Conservation (phyloP, 2,113 vertebrate species). For the Aplodontia rufa region DNA sequence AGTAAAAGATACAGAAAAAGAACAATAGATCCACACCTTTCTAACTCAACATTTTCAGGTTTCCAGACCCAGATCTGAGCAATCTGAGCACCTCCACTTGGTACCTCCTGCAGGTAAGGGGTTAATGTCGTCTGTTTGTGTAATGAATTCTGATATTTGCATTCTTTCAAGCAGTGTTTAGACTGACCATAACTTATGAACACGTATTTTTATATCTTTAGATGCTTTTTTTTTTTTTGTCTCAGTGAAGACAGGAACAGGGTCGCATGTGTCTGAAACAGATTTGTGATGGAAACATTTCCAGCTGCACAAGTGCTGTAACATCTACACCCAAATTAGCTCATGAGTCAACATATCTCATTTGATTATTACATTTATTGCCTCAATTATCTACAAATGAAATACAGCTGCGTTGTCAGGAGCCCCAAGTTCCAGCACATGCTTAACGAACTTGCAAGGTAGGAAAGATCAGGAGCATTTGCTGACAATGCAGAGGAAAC, state of each 20-base stretch:
- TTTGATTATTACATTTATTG: slow-evolving; percentile 83
- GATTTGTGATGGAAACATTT: slow-evolving; percentile 84
- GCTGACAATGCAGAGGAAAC: slow-evolving; percentile 84
- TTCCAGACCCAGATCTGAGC: neutral
- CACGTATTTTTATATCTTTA: slow-evolving; percentile 60
- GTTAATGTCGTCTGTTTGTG: slow-evolving; percentile 66
- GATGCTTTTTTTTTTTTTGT: slow-evolving; percentile 70
- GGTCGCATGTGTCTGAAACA: slow-evolving; percentile 80
- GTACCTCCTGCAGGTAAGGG: neutral
- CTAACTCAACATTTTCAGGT: neutral
- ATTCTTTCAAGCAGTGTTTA: slow-evolving; percentile 72
- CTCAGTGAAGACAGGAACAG: slow-evolving; percentile 70
- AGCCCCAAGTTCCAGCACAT: slow-evolving; percentile 71
- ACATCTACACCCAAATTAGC: slow-evolving; percentile 84
- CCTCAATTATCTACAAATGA: slow-evolving; percentile 84
- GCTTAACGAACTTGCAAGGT: slow-evolving; percentile 77
- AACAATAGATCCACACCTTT: neutral
- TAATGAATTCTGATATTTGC: slow-evolving; percentile 61
- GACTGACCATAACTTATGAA: slow-evolving; percentile 63
- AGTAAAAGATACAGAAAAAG: neutral
- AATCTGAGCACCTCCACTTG: neutral
- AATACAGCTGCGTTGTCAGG: slow-evolving; percentile 86
- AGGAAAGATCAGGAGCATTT: slow-evolving; percentile 72
- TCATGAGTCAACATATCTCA: slow-evolving; percentile 81
- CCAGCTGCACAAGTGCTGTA: slow-evolving; percentile 80